These are phyloP conservation scores for Pseudochromis fuscus DNA, from an alignment of 2,797 vertebrate species.

Conservation along the genomic window DNA sequence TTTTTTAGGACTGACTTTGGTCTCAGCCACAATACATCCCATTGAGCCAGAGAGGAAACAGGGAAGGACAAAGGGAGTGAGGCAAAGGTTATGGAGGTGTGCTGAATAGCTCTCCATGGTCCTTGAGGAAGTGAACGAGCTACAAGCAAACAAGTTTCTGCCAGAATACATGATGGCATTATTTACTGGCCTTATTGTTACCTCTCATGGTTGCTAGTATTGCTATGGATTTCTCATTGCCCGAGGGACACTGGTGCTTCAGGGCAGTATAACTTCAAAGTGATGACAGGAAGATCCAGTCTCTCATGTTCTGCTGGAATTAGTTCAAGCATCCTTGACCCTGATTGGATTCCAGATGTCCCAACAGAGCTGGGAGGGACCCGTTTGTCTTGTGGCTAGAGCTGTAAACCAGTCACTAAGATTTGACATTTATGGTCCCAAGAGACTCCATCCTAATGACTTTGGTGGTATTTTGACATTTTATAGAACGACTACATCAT, in stretches of 20 bases:
- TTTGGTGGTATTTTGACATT: neutral
- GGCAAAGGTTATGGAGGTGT: no score
- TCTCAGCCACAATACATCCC: no score
- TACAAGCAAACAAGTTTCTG: no score
- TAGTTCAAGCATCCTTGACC: slow-evolving; percentile 15
- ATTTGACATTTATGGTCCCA: no score
- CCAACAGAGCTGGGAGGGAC: neutral
- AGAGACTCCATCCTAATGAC: neutral
- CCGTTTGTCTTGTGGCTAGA: slow-evolving; percentile 2
- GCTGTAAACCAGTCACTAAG: neutral
- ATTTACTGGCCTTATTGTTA: slow-evolving; percentile 31
- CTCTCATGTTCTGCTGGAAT: slow-evolving; percentile 2
- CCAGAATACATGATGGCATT: no score
- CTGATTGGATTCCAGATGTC: slow-evolving; percentile 26
- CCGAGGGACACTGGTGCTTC: slow-evolving; percentile 20
- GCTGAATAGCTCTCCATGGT: no score
- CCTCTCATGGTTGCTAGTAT: slow-evolving; percentile 15
- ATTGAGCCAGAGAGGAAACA: no score
- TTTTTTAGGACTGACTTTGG: no score
- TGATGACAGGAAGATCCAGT: slow-evolving; percentile 29
- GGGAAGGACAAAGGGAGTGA: no score
- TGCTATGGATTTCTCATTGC: slow-evolving; percentile 27
- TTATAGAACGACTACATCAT: no score
- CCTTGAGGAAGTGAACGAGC: no score
- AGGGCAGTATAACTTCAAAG: slow-evolving; percentile 12